phyloP scores from a whole-genome alignment of 2,888 invertebrate genomes.

The Melanchra persicariae region DNA sequence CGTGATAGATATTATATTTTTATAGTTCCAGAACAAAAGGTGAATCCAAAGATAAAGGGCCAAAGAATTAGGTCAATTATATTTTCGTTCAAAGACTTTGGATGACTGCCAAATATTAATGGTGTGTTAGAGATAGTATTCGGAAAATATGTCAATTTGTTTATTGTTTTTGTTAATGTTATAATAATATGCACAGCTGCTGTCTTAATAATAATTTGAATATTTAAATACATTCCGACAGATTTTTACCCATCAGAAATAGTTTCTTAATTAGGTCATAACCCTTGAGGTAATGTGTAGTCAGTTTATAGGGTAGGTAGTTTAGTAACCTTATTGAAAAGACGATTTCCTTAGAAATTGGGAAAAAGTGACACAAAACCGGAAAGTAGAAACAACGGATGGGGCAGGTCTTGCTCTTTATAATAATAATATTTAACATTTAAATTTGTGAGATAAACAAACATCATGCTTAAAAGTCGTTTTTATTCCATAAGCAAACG shows the following conservation, averaged over 20 bases:
- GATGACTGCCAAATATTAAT: slow-evolving; percentile 40
- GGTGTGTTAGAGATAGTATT: slow-evolving; percentile 21
- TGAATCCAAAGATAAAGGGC: slow-evolving; percentile 31
- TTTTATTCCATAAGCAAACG: too few relatives aligned
- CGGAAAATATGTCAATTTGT: slow-evolving; percentile 44
- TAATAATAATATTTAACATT: too few relatives aligned
- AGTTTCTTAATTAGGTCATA: background rate
- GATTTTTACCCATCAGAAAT: background rate
- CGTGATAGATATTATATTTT: background rate
- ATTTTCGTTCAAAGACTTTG: slow-evolving; percentile 51
- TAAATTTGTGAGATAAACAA: too few relatives aligned
- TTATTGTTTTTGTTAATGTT: slow-evolving; percentile 34
- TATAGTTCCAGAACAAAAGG: slow-evolving; percentile 25
- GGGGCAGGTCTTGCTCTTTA: too few relatives aligned
- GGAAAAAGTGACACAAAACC: too few relatives aligned
- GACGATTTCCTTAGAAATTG: too few relatives aligned
- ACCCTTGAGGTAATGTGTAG: background rate
- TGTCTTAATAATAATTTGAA: background rate
- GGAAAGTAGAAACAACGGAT: too few relatives aligned
- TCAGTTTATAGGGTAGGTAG: background rate
- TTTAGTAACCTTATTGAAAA: background rate
- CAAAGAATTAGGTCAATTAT: slow-evolving; percentile 48
- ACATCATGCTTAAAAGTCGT: too few relatives aligned
- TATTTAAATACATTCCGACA: background rate
- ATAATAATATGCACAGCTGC: slow-evolving; percentile 18